Conservation (phyloP, 2,797 vertebrate species). For the Ceryle rudis region DNA sequence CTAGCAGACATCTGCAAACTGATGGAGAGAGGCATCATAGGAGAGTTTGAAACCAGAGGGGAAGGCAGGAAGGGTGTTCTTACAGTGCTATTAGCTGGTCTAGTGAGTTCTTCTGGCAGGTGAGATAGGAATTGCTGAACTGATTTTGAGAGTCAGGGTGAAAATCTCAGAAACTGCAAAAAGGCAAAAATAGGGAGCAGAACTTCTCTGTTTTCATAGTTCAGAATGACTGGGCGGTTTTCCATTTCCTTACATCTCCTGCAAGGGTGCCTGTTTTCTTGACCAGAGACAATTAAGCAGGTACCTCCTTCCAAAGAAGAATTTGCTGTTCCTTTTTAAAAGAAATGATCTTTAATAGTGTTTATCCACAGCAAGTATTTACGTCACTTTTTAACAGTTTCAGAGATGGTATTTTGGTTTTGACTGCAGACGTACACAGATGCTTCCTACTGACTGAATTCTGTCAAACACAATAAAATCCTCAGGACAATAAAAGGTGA, state of each 20-base stretch:
- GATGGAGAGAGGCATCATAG: not conserved
- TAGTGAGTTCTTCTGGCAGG: not conserved
- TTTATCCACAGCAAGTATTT: not conserved
- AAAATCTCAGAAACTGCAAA: not conserved
- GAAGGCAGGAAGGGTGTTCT: not conserved
- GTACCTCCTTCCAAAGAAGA: not conserved
- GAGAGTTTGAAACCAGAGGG: not conserved
- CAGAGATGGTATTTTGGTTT: not conserved
- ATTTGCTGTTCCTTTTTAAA: not conserved
- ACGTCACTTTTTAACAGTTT: not conserved
- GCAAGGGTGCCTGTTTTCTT: not conserved
- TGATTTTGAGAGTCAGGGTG: not conserved
- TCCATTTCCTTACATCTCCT: not conserved
- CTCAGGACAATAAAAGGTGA: not conserved
- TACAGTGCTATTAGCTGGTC: not conserved
- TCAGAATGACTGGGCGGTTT: not conserved
- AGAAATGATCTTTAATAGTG: not conserved
- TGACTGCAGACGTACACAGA: not conserved
- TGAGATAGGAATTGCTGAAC: not conserved
- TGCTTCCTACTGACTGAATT: not conserved
- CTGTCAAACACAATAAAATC: not conserved
- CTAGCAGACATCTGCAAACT: not conserved
- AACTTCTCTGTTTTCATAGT: not conserved
- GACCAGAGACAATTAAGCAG: not conserved
- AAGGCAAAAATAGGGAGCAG: not conserved